Percentiles rank a stretch among this genome's conserved stretches.
Evolutionary conservation across 1,140 invertebrate species (phyloP).

Genomic region (Alviniconcha marisindica): DNA sequence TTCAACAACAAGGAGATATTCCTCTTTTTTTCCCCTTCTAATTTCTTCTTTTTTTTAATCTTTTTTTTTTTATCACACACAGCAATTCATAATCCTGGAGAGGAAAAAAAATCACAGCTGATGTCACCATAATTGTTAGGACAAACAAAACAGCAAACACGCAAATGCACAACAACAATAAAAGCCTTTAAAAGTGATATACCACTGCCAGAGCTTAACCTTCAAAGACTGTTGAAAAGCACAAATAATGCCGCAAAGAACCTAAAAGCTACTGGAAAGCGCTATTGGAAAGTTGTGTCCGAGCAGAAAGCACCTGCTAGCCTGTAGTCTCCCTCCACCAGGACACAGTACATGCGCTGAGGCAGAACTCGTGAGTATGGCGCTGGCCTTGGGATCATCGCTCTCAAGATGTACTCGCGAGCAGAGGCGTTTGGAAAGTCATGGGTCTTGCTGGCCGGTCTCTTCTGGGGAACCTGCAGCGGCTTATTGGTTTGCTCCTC

Average conservation of each 20-base stretch:
- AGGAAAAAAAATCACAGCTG: too few species aligned
- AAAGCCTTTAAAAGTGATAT: neutral
- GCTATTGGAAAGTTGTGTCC: slow-evolving; percentile 81
- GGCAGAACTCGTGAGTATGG: slow-evolving; percentile 80
- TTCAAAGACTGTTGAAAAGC: neutral
- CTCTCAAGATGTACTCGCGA: slow-evolving; percentile 84
- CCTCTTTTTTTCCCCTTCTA: too few species aligned
- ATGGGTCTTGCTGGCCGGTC: slow-evolving; percentile 48
- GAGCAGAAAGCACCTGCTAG: slow-evolving; percentile 84
- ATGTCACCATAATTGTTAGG: too few species aligned
- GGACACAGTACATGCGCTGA: slow-evolving; percentile 82
- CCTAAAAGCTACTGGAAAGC: neutral
- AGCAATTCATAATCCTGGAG: too few species aligned
- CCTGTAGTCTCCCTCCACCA: slow-evolving; percentile 82
- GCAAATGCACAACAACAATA: neutral
- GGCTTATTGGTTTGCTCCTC: neutral
- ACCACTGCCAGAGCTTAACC: neutral
- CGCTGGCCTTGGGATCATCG: slow-evolving; percentile 80
- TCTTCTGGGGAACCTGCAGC: slow-evolving; percentile 6
- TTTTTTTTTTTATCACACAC: too few species aligned
- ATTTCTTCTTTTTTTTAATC: too few species aligned
- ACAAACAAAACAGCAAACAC: too few species aligned
- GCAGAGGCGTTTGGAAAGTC: slow-evolving; percentile 80
- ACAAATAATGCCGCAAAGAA: neutral
- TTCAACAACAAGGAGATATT: too few species aligned